phyloP scores from a whole-genome alignment of 1,140 invertebrate genomes.

The Brachionus angularis region DNA sequence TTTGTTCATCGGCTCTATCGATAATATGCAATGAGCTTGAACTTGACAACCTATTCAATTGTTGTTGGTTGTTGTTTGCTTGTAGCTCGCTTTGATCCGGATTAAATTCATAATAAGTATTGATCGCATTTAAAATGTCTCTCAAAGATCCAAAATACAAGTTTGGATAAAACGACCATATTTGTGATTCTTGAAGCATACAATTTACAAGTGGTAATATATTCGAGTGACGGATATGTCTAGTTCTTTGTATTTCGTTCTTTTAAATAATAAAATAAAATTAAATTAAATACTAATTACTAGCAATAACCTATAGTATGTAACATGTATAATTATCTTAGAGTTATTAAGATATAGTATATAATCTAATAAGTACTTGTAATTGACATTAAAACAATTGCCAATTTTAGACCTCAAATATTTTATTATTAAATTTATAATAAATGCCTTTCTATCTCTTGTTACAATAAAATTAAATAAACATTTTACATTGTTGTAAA shows the following conservation, averaged over 20 bases:
- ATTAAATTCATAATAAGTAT: neutral
- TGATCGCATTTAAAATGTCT: constrained; percentile 17
- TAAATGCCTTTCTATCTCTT: no score
- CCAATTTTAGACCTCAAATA: no score
- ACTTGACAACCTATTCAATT: neutral
- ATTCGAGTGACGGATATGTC: constrained; percentile 17
- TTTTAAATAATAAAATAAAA: neutral
- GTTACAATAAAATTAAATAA: no score
- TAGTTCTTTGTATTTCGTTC: constrained; percentile 14
- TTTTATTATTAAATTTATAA: no score
- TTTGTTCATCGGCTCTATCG: constrained; percentile 40
- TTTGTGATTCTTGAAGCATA: constrained; percentile 13
- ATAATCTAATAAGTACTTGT: no score
- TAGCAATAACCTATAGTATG: no score
- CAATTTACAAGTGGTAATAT: constrained; percentile 1
- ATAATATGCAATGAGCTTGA: neutral
- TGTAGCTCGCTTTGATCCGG: constrained; percentile 1
- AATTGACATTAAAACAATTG: no score
- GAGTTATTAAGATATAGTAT: no score
- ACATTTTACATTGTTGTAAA: no score
- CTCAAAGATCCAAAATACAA: constrained; percentile 19
- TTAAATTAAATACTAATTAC: no score
- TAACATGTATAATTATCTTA: no score
- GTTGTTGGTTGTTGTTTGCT: no score
- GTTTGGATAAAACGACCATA: constrained; percentile 32